A percentile compares a stretch with the other conserved stretches of the same genome.
phyloP scores from a whole-genome alignment of 2,888 invertebrate species.

The Archips crataeganus region DNA sequence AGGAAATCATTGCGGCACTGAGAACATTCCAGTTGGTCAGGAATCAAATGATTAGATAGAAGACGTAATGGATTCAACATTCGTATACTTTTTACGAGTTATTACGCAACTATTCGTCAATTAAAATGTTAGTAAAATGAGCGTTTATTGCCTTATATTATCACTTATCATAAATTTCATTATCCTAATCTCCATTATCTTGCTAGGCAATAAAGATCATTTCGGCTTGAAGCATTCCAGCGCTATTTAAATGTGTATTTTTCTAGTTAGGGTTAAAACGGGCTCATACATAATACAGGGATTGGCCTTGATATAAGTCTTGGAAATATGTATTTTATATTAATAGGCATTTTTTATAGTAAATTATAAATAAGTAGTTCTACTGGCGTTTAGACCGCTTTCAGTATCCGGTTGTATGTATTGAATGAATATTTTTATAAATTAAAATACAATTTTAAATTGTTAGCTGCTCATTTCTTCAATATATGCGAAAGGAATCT shows the following conservation, averaged over 20 bases:
- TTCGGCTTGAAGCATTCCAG: neutral
- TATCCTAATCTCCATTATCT: slow-evolving; percentile 1
- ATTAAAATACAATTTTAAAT: no score
- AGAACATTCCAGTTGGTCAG: no score
- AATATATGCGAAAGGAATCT: no score
- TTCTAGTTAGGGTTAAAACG: neutral
- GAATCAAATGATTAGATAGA: neutral
- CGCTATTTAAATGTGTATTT: neutral
- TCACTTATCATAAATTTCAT: slow-evolving; percentile 7
- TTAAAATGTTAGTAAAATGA: slow-evolving; percentile 7
- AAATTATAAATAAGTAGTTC: neutral
- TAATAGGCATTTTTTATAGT: neutral
- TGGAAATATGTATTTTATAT: slow-evolving; percentile 13
- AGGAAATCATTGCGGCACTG: no score
- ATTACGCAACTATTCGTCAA: neutral
- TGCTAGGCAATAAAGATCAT: slow-evolving; percentile 3
- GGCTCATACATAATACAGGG: slow-evolving; percentile 5
- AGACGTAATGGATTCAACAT: neutral
- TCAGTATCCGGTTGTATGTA: no score
- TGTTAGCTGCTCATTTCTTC: no score
- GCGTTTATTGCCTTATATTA: slow-evolving; percentile 21
- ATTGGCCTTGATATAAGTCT: slow-evolving; percentile 1
- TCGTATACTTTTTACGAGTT: neutral
- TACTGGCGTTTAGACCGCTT: no score
- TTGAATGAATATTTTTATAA: no score